These are phyloP conservation scores for Sebastes wilsoni DNA, from an alignment of 2,797 vertebrate genomes.

Conservation along the genomic window DNA sequence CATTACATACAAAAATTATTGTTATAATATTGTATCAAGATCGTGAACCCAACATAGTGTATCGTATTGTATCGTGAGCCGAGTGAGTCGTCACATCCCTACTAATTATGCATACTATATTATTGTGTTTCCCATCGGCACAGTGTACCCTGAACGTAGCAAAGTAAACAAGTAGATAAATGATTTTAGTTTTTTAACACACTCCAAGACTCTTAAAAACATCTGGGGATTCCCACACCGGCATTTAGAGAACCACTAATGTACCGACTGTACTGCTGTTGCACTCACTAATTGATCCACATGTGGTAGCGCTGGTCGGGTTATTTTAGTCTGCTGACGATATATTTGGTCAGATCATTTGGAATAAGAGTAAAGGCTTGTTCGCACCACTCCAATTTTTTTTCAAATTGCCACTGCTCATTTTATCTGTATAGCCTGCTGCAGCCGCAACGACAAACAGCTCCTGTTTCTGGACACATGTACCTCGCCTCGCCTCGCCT, in stretches of 20 bases:
- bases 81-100: too few relatives aligned
- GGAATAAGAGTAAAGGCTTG: conserved; percentile 10
- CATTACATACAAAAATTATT: too few relatives aligned
- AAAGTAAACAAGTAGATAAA: not conserved
- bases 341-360: not conserved
- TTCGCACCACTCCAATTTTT: not conserved
- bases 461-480: not conserved
- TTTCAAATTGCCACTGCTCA: not conserved
- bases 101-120: too few relatives aligned
- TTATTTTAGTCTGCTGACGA: conserved; percentile 12
- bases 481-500: not conserved
- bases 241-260: not conserved
- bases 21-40: too few relatives aligned
- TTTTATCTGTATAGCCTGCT: not conserved
- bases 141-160: not conserved
- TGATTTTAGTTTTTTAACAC: not conserved
- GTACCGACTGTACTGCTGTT: not conserved
- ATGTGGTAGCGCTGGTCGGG: not conserved
- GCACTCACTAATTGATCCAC: not conserved
- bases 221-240: not conserved
- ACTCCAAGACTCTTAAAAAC: not conserved
- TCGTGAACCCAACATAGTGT: too few relatives aligned
- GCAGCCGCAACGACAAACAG: not conserved
- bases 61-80: too few relatives aligned
- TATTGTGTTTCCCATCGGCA: not conserved